Conservation (phyloP, 2,888 invertebrate species). For the Erebia epiphron region DNA sequence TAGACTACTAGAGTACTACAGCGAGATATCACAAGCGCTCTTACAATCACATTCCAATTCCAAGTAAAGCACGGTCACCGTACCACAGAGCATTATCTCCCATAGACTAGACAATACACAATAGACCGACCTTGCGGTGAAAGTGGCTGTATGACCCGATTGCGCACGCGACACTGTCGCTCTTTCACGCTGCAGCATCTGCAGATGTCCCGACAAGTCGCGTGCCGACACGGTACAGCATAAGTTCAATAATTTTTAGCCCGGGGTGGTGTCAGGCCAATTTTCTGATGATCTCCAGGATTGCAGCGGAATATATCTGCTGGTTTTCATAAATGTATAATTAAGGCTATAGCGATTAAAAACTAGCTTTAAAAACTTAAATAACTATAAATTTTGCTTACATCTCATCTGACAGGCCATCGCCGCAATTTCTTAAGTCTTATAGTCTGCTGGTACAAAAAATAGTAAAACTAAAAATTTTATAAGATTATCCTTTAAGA, state of each 20-base stretch:
- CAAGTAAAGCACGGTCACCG: conserved; percentile 11
- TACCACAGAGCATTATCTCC: conserved; percentile 6
- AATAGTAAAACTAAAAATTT: too few species aligned
- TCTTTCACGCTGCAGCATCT: background rate
- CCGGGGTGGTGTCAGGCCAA: background rate
- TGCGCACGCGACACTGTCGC: conserved; percentile 30
- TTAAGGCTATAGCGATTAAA: too few species aligned
- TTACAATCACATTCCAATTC: conserved; percentile 20
- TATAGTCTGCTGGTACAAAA: too few species aligned
- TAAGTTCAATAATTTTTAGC: background rate
- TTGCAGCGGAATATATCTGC: background rate
- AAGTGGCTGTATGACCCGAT: conserved; percentile 34
- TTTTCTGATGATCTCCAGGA: background rate
- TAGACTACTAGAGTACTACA: too few species aligned
- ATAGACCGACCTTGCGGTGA: conserved; percentile 41
- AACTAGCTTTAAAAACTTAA: too few species aligned
- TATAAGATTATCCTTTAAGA: too few species aligned
- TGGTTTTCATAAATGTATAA: too few species aligned
- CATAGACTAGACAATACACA: conserved; percentile 36
- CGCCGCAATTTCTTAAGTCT: too few species aligned
- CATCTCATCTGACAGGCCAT: too few species aligned
- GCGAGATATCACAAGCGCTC: background rate
- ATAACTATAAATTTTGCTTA: too few species aligned
- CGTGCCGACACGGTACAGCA: background rate
- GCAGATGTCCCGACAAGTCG: background rate